A percentile compares a stretch with the other conserved stretches of the same genome.
Evolutionary conservation across 1,140 invertebrate species (phyloP).

Genomic region (Zaprionus gabonicus): DNA sequence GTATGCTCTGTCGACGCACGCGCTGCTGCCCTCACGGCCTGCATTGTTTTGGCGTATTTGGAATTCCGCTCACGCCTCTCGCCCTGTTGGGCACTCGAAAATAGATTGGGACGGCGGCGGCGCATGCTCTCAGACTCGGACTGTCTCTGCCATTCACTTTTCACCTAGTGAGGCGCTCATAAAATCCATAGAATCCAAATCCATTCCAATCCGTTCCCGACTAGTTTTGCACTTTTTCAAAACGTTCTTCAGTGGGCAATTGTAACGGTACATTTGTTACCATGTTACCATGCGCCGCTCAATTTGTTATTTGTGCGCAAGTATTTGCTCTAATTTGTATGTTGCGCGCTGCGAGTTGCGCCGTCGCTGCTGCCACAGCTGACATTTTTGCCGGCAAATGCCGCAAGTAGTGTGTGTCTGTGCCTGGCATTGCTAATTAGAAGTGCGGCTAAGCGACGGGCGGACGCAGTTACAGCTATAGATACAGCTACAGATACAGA

Average conservation of each 20-base stretch:
- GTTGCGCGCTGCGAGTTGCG: conserved; percentile 29
- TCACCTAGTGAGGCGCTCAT: conserved; percentile 72
- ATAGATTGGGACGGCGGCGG: conserved; percentile 49
- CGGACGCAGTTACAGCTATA: conserved; percentile 25
- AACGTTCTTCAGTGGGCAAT: conserved; percentile 48
- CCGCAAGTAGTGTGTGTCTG: conserved; percentile 58
- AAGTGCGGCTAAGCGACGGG: conserved; percentile 49
- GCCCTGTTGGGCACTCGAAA: conserved; percentile 44
- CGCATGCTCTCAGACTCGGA: neutral
- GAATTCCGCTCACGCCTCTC: conserved; percentile 64
- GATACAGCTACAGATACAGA: conserved; percentile 25
- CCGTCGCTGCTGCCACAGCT: conserved; percentile 52
- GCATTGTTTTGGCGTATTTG: conserved; percentile 47
- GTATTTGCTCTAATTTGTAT: conserved; percentile 80
- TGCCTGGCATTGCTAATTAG: conserved; percentile 79
- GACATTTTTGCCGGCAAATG: conserved; percentile 80
- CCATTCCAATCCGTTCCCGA: conserved; percentile 61
- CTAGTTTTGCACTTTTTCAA: conserved; percentile 26
- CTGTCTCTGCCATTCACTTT: conserved; percentile 70
- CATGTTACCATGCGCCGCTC: conserved; percentile 76
- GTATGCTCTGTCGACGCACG: too few relatives aligned
- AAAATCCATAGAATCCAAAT: conserved; percentile 50
- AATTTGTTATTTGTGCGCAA: conserved; percentile 73
- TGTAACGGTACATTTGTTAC: conserved; percentile 78
- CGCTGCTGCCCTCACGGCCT: conserved; percentile 11